These are phyloP conservation scores for Dryocosmus kuriphilus DNA, from an alignment of 2,888 invertebrate species.

Conservation along the genomic window DNA sequence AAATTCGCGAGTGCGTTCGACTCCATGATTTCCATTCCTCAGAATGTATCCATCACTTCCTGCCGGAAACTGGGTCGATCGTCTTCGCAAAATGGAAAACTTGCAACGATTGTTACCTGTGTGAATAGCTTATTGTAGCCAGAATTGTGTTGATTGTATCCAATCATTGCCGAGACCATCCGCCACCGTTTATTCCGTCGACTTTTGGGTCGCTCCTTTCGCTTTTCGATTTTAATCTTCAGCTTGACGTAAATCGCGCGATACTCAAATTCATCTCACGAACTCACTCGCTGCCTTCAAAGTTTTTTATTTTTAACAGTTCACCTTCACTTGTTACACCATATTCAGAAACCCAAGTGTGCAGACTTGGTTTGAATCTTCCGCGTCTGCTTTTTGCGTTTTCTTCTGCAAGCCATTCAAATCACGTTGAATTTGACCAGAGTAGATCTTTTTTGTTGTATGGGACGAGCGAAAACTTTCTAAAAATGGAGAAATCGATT, in stretches of 20 bases:
- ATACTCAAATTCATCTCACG: neutral
- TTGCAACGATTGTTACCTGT: conserved; percentile 80
- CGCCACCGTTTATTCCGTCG: conserved; percentile 62
- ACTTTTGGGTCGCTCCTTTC: conserved; percentile 50
- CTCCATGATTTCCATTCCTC: neutral
- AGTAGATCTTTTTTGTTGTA: neutral
- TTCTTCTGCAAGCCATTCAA: conserved; percentile 76
- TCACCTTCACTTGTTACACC: conserved; percentile 28
- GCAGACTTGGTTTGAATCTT: conserved; percentile 55
- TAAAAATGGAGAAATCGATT: neutral
- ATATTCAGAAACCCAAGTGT: conserved; percentile 19
- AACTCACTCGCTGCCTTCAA: conserved; percentile 29
- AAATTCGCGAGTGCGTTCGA: neutral
- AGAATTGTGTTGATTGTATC: conserved; percentile 87
- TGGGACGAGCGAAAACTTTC: neutral
- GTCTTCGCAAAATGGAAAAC: neutral
- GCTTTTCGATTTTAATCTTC: conserved; percentile 11
- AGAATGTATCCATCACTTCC: neutral
- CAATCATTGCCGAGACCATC: conserved; percentile 81
- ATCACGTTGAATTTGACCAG: conserved; percentile 35
- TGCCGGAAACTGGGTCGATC: neutral
- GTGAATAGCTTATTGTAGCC: conserved; percentile 92
- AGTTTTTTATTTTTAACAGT: conserved; percentile 31
- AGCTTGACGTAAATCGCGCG: neutral
- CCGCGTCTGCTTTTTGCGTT: conserved; percentile 71